Evolutionary conservation across 2,113 vertebrate genomes (phyloP).

Genomic region (Actenoides lindsayi): DNA sequence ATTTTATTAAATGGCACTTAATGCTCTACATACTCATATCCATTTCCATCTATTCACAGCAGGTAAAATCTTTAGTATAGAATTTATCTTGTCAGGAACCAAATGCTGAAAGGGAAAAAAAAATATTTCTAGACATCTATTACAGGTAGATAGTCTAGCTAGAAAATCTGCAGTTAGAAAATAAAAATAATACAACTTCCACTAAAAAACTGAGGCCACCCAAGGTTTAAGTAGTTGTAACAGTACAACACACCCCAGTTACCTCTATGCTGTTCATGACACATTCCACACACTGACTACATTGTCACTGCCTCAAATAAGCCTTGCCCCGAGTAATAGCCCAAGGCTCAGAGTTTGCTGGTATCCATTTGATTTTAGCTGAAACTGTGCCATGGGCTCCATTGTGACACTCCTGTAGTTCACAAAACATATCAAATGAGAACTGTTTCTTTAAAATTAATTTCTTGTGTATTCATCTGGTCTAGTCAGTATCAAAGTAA

Average conservation of each 20-base stretch:
- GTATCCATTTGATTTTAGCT: background rate
- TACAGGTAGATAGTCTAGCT: background rate
- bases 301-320: background rate
- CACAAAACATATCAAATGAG: background rate
- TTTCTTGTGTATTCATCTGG: background rate
- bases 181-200: background rate
- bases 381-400: background rate
- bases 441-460: background rate
- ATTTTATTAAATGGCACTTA: background rate
- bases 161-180: background rate
- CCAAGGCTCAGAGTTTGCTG: background rate
- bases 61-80: background rate
- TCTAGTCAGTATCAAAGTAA: background rate
- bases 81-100: background rate
- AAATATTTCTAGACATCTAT: background rate
- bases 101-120: background rate
- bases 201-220: background rate
- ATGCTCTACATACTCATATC: background rate
- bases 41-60: background rate
- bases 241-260: background rate
- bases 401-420: background rate
- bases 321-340: background rate
- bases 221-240: background rate
- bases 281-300: accelerated
- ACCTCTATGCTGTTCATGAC: background rate